Base-by-base conservation (phyloP, 2,797 vertebrate species). In the Echeneis naucrates region DNA sequence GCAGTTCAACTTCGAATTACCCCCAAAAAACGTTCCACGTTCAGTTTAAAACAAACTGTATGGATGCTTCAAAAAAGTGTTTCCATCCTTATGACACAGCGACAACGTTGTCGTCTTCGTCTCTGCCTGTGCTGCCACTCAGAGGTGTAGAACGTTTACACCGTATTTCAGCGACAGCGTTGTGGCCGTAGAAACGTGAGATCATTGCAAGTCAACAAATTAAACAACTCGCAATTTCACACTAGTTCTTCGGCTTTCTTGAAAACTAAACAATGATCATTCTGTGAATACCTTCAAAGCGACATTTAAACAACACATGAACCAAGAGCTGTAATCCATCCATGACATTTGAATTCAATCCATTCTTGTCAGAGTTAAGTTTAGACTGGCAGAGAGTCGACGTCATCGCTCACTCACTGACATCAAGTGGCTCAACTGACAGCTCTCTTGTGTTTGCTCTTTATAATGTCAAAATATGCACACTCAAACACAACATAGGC, bases 321-420 rank as follows among this genome's bases (percentile, higher is more conserved):
- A 40, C 35, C 0, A 2, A 8, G 47, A 75, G 65, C 60, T 51
- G 47, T 12, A 30, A 74, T 54, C 72, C 69, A 37, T 51, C 48
- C 67, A 12, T 80, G 83, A 76, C 84, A 70, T 77, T 85, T 83
- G 58, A 82, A 81, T 89, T 75, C 65, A 57, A 57, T 48, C 7
- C 52, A 58, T 72, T 9, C 21, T 66, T 3, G 77, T 86, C 78
- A 72, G 74, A 85, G 81, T 87, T 70, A 50, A 87, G 83, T 87
- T 83, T 87, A 68, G 75, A 50, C 26, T 24, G 75, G 66, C 73
- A 35, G 68, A 54, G 81, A 87, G 61, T 84, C 78, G 0, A 19
- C 71, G 9, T 30, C 67, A 33, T 74, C 66, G 48, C 75, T 86
- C 71, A 23, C 60, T 33, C 42, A 0, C 73, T 63, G 84, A 81